phyloP scores from a whole-genome alignment of 2,113 vertebrate species.

The Excalfactoria chinensis region DNA sequence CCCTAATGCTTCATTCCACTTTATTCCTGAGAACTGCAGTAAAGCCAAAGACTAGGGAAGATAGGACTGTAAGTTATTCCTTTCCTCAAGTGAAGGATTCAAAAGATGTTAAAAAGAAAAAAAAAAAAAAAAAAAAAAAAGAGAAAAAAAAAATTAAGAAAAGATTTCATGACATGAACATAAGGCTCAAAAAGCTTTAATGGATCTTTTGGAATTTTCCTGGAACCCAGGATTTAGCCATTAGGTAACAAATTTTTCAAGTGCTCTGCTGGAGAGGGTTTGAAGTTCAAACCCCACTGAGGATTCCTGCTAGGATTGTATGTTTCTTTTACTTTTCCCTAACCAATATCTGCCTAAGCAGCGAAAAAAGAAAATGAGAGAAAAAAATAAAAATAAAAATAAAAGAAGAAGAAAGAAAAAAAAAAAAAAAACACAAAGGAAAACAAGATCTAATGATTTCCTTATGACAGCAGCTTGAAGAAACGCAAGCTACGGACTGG shows the following conservation, averaged over 20 bases:
- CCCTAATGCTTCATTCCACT: constrained; percentile 82
- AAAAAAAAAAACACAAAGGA: background rate
- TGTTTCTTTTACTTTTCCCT: constrained; percentile 74
- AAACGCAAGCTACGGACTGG: constrained; percentile 76
- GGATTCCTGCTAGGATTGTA: constrained; percentile 68
- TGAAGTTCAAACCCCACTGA: constrained; percentile 77
- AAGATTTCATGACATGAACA: constrained; percentile 56
- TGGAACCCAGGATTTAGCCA: constrained; percentile 74
- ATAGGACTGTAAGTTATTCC: constrained; percentile 67
- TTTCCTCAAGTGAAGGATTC: constrained; percentile 53
- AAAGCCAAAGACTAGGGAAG: constrained; percentile 76
- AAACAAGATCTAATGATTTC: constrained; percentile 85
- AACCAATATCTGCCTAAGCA: constrained; percentile 67
- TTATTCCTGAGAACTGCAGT: constrained; percentile 80
- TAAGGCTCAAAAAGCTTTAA: constrained; percentile 58
- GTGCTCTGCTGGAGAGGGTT: constrained; percentile 72
- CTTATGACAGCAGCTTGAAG: constrained; percentile 81
- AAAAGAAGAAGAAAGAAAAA: background rate
- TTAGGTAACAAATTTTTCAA: constrained; percentile 76
- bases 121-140: background rate
- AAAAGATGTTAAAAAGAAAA: constrained; percentile 63
- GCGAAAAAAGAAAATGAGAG: background rate
- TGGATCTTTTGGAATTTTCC: constrained; percentile 59
- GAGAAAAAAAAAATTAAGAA: background rate
- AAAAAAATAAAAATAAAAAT: background rate